Evolutionary conservation across 2,888 invertebrate species (phyloP).

Genomic region (Kryphioiulus occultus): DNA sequence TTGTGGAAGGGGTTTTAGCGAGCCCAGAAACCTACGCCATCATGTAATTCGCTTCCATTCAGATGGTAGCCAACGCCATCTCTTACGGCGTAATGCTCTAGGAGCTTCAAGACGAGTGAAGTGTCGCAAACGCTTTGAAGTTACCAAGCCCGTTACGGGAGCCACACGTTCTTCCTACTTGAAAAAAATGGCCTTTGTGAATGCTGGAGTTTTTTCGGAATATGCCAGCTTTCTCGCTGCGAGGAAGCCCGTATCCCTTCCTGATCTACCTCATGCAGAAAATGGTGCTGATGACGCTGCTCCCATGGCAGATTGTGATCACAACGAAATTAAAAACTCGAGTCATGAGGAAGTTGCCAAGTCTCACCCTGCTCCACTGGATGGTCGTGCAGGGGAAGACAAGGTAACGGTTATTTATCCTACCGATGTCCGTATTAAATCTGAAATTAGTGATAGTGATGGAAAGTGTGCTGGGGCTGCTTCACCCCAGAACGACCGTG

Average conservation of each 20-base stretch:
- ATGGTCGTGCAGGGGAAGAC: not conserved
- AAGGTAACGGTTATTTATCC: constrained; percentile 39
- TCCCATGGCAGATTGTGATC: not conserved
- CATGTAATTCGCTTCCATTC: constrained; percentile 61
- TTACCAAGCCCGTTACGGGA: not conserved
- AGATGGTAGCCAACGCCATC: constrained; percentile 57
- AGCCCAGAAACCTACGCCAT: constrained; percentile 61
- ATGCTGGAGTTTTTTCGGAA: not conserved
- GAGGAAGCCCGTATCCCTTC: not conserved
- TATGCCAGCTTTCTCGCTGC: not conserved
- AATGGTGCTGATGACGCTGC: not conserved
- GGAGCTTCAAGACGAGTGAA: not conserved
- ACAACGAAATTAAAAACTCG: not conserved
- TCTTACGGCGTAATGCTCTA: constrained; percentile 52
- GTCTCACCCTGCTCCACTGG: not conserved
- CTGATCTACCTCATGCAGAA: not conserved
- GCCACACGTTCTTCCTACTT: not conserved
- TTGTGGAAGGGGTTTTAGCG: constrained; percentile 62
- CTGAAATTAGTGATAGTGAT: not conserved
- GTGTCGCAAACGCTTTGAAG: not conserved
- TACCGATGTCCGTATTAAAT: constrained; percentile 20
- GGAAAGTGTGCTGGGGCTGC: not conserved
- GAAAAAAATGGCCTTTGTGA: not conserved
- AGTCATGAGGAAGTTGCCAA: not conserved
- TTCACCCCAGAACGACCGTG: constrained; percentile 33